These are phyloP conservation scores for Teleogryllus occipitalis DNA, from an alignment of 1,140 invertebrate species.

Conservation along the genomic window DNA sequence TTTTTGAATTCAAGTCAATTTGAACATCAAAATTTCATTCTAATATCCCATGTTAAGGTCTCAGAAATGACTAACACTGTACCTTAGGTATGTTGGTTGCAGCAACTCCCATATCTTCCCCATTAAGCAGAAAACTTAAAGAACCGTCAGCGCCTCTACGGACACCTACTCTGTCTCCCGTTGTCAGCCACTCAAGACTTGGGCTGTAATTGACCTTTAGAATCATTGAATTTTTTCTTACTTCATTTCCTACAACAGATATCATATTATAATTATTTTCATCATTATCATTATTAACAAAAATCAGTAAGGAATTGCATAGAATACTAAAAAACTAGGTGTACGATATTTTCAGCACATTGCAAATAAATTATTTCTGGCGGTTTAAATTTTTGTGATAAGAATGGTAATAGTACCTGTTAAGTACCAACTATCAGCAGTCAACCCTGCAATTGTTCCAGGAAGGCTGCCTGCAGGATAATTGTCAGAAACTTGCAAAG, in stretches of 20 bases:
- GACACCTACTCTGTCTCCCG: conserved; percentile 40
- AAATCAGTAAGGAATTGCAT: background rate
- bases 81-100: conserved; percentile 67
- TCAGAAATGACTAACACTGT: background rate
- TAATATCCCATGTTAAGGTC: too few species aligned
- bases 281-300: background rate
- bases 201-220: conserved; percentile 56
- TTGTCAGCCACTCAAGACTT: conserved; percentile 63
- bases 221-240: conserved; percentile 49
- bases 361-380: background rate
- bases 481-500: conserved; percentile 52
- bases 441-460: conserved; percentile 45
- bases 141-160: conserved; percentile 41
- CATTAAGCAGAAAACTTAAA: conserved; percentile 59
- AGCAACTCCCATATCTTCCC: conserved; percentile 75
- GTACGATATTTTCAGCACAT: background rate
- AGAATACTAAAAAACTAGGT: background rate
- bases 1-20: too few species aligned
- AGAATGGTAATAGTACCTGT: conserved; percentile 39
- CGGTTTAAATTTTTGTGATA: background rate
- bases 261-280: background rate
- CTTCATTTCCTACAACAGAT: conserved; percentile 49
- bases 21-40: too few species aligned
- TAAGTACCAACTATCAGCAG: conserved; percentile 54
- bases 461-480: conserved; percentile 49